phyloP scores from a whole-genome alignment of 2,888 invertebrate species.

The Stegophylla sp. region DNA sequence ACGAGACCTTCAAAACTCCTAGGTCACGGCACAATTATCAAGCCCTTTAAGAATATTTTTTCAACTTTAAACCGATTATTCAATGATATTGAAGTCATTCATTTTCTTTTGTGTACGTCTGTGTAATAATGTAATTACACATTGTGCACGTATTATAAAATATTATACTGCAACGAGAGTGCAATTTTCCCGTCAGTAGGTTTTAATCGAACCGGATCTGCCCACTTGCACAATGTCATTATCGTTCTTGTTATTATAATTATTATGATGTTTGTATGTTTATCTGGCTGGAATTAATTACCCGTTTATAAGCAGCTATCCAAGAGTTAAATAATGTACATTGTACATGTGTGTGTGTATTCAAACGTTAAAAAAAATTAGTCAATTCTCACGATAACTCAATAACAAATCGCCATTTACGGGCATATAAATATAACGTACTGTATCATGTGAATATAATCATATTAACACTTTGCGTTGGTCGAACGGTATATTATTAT shows the following conservation, averaged over 20 bases:
- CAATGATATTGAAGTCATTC: neutral
- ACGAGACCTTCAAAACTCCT: neutral
- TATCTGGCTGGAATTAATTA: conserved; percentile 13
- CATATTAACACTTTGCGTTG: neutral
- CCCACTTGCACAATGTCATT: conserved; percentile 26
- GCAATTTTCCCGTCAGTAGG: conserved; percentile 9
- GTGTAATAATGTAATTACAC: neutral
- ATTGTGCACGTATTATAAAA: neutral
- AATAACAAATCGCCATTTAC: conserved; percentile 21
- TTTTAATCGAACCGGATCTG: conserved; percentile 36
- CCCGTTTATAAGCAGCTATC: neutral
- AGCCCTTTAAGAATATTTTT: neutral
- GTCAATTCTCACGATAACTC: conserved; percentile 27
- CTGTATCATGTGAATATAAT: neutral
- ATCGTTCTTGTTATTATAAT: conserved; percentile 13
- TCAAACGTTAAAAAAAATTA: neutral
- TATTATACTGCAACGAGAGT: neutral
- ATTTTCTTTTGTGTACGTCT: neutral
- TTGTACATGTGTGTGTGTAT: neutral
- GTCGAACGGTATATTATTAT: neutral
- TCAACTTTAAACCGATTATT: neutral
- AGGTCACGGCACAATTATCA: neutral
- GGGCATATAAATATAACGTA: neutral
- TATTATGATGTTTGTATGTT: neutral
- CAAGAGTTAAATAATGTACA: neutral